These are phyloP conservation scores for Catostomus latipinnis DNA, from an alignment of 2,797 vertebrate species.

Conservation along the genomic window DNA sequence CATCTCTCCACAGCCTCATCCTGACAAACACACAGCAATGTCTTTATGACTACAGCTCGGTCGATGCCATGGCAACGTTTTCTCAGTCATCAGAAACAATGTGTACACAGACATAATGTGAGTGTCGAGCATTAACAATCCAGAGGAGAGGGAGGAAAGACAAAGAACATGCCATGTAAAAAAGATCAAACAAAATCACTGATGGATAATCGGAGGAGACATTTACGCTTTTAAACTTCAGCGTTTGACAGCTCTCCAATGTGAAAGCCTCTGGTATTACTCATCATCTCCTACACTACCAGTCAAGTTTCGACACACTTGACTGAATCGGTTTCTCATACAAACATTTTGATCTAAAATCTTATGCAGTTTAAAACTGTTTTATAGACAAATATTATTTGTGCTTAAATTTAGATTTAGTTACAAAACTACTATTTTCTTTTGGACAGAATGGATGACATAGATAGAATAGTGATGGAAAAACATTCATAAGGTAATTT, in stretches of 20 bases:
- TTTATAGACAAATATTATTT: too few species aligned
- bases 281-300: conserved; percentile 21
- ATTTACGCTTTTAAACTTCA: conserved; percentile 21
- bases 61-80: conserved; percentile 51
- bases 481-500: too few species aligned
- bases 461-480: too few species aligned
- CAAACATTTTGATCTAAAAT: too few species aligned
- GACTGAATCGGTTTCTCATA: too few species aligned
- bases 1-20: conserved; percentile 90
- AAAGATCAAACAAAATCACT: conserved; percentile 51
- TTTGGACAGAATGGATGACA: too few species aligned
- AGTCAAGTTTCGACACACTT: too few species aligned
- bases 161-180: conserved; percentile 36
- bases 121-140: conserved; percentile 44
- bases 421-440: too few species aligned
- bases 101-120: conserved; percentile 54
- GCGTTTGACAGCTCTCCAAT: conserved; percentile 28
- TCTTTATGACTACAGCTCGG: conserved; percentile 28
- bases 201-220: conserved; percentile 35
- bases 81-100: conserved; percentile 69
- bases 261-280: conserved; percentile 14
- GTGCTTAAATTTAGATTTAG: too few species aligned
- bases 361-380: too few species aligned
- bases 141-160: conserved; percentile 36
- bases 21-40: conserved; percentile 66